phyloP scores from a whole-genome alignment of 1,140 invertebrate genomes.

The Ctenoplectra terminalis region DNA sequence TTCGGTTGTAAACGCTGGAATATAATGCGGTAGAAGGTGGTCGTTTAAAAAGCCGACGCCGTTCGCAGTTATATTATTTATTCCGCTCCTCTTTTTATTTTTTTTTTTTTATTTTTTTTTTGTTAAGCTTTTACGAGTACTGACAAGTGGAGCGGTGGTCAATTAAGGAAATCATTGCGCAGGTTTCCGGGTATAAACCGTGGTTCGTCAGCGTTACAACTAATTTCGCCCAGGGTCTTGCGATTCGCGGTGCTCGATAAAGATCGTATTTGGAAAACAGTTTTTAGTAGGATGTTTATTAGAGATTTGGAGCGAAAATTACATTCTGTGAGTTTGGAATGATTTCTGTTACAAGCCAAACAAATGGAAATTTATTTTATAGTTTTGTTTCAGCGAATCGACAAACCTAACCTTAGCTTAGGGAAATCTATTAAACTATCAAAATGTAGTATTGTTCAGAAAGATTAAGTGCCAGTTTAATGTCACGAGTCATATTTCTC shows the following conservation, averaged over 20 bases:
- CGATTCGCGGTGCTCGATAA: not conserved
- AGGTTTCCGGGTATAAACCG: constrained; percentile 19
- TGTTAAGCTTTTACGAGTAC: constrained; percentile 4
- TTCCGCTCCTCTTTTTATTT: not conserved
- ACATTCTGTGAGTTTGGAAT: too few species aligned
- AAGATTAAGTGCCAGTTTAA: too few species aligned
- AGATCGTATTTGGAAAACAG: too few species aligned
- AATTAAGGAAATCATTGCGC: not conserved
- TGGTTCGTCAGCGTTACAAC: not conserved
- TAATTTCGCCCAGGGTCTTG: not conserved
- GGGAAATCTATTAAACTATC: too few species aligned
- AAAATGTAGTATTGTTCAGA: too few species aligned
- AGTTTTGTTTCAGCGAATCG: too few species aligned
- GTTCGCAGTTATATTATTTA: not conserved
- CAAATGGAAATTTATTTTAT: too few species aligned
- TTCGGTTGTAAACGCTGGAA: constrained; percentile 34
- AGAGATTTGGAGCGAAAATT: too few species aligned
- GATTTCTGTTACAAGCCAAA: too few species aligned
- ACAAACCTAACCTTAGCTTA: too few species aligned
- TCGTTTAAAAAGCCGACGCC: not conserved
- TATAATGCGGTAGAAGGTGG: not conserved
- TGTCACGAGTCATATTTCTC: too few species aligned
- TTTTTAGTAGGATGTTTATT: too few species aligned
- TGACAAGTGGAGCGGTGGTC: not conserved
- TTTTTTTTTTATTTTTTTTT: not conserved